Conservation (phyloP, 2,888 invertebrate species). For the Lasioglossum figueresi region DNA sequence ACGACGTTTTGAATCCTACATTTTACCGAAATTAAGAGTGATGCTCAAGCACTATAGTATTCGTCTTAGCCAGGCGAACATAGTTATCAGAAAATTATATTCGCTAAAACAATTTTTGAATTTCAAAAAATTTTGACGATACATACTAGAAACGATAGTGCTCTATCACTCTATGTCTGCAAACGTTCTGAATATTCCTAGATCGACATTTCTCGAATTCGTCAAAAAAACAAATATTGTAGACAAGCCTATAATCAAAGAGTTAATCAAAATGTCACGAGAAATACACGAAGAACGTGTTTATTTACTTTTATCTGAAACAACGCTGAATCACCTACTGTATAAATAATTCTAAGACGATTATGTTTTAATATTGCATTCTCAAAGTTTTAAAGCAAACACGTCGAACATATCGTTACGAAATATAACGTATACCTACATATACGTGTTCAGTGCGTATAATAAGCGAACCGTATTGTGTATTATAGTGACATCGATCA, state of each 20-base stretch:
- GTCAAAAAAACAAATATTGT: neutral
- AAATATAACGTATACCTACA: constrained; percentile 27
- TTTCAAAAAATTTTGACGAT: constrained; percentile 21
- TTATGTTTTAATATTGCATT: constrained; percentile 13
- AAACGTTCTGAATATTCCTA: constrained; percentile 11
- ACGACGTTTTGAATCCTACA: constrained; percentile 29
- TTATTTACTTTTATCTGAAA: neutral
- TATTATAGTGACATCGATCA: constrained; percentile 24
- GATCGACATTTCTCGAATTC: constrained; percentile 22
- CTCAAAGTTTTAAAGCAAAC: constrained; percentile 25
- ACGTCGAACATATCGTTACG: constrained; percentile 56
- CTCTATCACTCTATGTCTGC: neutral
- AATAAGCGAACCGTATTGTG: constrained; percentile 6
- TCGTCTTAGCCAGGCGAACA: too few relatives aligned
- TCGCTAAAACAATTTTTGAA: constrained; percentile 10
- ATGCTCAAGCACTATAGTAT: neutral
- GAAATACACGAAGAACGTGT: neutral
- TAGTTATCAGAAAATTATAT: too few relatives aligned
- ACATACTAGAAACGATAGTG: constrained; percentile 5
- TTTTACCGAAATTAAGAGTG: constrained; percentile 4
- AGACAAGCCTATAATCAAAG: constrained; percentile 57
- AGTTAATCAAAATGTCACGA: constrained; percentile 55
- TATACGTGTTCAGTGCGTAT: constrained; percentile 18
- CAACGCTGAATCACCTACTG: constrained; percentile 18
- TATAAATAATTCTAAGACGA: constrained; percentile 56